These are phyloP conservation scores for Tokudaia tokunoshimensis DNA, from an alignment of 2,797 vertebrate genomes.

Conservation along the genomic window DNA sequence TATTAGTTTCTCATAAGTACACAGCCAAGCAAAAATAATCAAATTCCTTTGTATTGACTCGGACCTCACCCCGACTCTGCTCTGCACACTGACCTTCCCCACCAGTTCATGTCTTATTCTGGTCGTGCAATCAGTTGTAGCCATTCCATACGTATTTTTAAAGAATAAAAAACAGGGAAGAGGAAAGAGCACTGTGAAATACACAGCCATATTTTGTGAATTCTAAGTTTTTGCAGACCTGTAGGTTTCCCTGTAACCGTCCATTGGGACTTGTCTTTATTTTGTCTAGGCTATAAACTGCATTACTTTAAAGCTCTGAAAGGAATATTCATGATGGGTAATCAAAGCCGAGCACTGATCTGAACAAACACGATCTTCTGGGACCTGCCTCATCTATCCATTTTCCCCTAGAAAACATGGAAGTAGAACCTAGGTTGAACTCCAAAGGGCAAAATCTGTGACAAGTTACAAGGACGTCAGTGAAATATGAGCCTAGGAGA, in stretches of 20 bases:
- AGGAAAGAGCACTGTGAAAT: background rate
- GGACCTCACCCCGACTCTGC: background rate
- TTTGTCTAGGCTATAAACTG: background rate
- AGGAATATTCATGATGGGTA: background rate
- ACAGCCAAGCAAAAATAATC: background rate
- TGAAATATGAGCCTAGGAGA: background rate
- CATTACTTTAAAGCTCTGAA: background rate
- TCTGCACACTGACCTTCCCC: background rate
- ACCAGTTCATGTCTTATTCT: background rate
- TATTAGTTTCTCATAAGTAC: background rate
- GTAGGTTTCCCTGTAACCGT: background rate
- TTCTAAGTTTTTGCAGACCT: background rate
- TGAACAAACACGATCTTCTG: background rate
- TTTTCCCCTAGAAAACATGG: background rate
- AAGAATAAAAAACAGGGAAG: background rate
- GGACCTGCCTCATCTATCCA: background rate
- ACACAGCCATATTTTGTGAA: background rate
- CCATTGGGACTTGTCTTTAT: background rate
- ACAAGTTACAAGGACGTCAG: background rate
- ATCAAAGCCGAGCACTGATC: background rate
- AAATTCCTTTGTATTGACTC: background rate
- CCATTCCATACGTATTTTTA: background rate
- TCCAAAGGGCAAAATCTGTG: background rate
- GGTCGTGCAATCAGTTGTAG: constrained; percentile 30
- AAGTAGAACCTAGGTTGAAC: background rate